These are phyloP conservation scores for Alsophila aescularia DNA, from an alignment of 2,888 invertebrate genomes.

Conservation along the genomic window DNA sequence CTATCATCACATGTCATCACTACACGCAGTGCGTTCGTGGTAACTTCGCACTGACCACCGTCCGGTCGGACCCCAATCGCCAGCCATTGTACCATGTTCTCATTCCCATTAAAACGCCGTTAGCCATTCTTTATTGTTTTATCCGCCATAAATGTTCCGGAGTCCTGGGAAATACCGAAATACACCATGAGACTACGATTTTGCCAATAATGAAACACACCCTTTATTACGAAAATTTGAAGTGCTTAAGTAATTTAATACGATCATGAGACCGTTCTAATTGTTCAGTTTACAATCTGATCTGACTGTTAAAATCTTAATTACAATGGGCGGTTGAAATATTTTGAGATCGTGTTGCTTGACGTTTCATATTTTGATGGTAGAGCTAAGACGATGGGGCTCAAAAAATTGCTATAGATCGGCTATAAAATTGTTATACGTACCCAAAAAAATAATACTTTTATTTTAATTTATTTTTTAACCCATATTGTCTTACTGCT, in stretches of 20 bases:
- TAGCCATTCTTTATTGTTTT: conserved; percentile 84
- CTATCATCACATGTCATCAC: conserved; percentile 36
- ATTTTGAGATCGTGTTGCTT: conserved; percentile 20
- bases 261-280: conserved; percentile 49
- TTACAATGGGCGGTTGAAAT: conserved; percentile 21
- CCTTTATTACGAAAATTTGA: conserved; percentile 72
- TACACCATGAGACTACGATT: conserved; percentile 44
- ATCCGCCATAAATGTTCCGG: conserved; percentile 79
- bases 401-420: too few species aligned
- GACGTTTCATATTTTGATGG: too few species aligned
- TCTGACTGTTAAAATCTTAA: conserved; percentile 39
- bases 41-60: conserved; percentile 72
- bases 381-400: too few species aligned
- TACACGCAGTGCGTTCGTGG: conserved; percentile 52
- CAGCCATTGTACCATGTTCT: conserved; percentile 79
- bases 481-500: too few species aligned
- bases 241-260: conserved; percentile 64
- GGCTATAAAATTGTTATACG: too few species aligned
- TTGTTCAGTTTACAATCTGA: conserved; percentile 53
- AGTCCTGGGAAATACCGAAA: conserved; percentile 69
- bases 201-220: conserved; percentile 65
- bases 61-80: conserved; percentile 68
- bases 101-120: conserved; percentile 83
- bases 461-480: too few species aligned
- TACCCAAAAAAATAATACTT: too few species aligned